Conservation (phyloP, 2,797 vertebrate species). For the Geotrypetes seraphini region DNA sequence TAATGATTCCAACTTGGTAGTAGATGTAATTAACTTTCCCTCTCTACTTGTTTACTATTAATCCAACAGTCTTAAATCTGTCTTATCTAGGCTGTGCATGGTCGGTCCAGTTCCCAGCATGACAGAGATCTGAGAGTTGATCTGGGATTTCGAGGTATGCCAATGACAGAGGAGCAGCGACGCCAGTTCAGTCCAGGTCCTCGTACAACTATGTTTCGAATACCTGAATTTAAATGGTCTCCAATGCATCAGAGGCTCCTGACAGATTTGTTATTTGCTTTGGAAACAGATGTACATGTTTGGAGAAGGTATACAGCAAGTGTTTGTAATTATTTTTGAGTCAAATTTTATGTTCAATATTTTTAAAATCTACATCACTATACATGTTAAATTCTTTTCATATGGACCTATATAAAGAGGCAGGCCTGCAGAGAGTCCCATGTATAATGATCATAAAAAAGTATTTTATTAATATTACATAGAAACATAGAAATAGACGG, state of each 20-base stretch:
- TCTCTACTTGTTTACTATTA: too few relatives aligned
- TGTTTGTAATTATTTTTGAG: neutral
- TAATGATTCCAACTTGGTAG: neutral
- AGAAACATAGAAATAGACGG: too few relatives aligned
- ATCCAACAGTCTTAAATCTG: too few relatives aligned
- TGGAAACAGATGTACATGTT: constrained; percentile 94
- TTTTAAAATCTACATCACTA: too few relatives aligned
- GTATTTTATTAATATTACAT: too few relatives aligned
- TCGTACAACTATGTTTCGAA: constrained; percentile 97
- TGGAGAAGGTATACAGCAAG: constrained; percentile 78
- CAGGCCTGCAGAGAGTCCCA: too few relatives aligned
- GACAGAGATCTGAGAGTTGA: constrained; percentile 79
- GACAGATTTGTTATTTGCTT: constrained; percentile 92
- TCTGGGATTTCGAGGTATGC: constrained; percentile 91
- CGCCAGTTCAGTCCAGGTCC: constrained; percentile 96
- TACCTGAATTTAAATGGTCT: constrained; percentile 98
- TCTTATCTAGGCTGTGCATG: constrained; percentile 61
- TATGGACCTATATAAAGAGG: too few relatives aligned
- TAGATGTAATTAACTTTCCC: neutral
- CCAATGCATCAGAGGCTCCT: constrained; percentile 95
- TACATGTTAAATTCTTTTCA: too few relatives aligned
- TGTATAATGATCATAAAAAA: too few relatives aligned
- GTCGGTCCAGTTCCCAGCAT: constrained; percentile 53
- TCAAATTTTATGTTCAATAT: too few relatives aligned
- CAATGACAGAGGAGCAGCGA: constrained; percentile 93